Percentiles rank a stretch among this genome's conserved stretches.
Conservation (phyloP, 92 coral and sea anemone genomes). For the Meandrina meandrites region DNA sequence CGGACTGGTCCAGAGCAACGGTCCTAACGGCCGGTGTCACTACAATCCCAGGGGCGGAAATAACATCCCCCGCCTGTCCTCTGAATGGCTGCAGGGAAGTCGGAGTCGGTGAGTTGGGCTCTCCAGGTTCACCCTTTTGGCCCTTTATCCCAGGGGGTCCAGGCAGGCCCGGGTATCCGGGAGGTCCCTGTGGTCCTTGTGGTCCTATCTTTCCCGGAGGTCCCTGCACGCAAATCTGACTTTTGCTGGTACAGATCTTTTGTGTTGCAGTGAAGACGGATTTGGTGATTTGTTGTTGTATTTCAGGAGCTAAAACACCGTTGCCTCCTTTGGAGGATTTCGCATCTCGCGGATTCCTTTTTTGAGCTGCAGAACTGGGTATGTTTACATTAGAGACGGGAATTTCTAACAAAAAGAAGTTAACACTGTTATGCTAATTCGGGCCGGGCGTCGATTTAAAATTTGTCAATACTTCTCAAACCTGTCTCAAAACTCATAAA, state of each 20-base stretch:
- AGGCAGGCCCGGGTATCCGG: background rate
- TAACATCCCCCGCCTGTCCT: conserved; percentile 14
- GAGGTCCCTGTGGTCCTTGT: conserved; percentile 14
- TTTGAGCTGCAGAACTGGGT: background rate
- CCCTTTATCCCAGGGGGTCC: conserved; percentile 14
- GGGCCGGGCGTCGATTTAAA: background rate
- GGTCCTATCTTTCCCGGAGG: conserved; percentile 8
- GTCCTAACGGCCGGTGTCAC: conserved; percentile 21
- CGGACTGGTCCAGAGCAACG: conserved; percentile 2
- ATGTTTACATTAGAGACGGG: background rate
- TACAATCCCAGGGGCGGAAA: conserved; percentile 25
- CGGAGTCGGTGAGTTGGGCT: background rate
- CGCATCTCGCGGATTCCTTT: background rate
- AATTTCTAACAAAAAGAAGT: background rate
- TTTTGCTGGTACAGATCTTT: background rate
- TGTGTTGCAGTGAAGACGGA: background rate
- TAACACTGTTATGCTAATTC: background rate
- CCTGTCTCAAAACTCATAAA: no score
- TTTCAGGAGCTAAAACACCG: background rate
- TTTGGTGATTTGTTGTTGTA: conserved; percentile 1
- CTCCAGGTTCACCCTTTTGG: conserved; percentile 36
- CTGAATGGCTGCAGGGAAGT: conserved; percentile 23
- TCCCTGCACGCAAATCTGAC: conserved; percentile 17
- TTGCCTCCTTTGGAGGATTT: background rate
- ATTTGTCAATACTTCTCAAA: no score